Evolutionary conservation across 1,140 invertebrate species (phyloP), one percentile per base, ranked within the genome.

Genomic region (Drosophila dunni): DNA sequence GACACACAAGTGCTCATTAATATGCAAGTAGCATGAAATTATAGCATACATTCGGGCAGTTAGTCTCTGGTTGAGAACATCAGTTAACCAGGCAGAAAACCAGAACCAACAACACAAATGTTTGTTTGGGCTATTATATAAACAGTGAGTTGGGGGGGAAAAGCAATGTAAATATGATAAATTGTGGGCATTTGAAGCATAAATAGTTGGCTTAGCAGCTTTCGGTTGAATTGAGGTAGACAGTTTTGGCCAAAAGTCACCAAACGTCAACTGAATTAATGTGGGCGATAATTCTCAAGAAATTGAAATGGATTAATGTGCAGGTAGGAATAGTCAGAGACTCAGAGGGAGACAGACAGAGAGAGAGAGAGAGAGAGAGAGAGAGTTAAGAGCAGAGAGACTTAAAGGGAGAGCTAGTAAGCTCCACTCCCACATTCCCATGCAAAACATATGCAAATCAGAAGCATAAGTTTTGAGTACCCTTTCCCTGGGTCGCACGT

Each of bases 121-220:
- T 84, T 84, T 85, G 75, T 75, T 78, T 81, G 74, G 74, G 65
- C 51, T 65, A 81, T 85, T 84, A 85, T 77, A 65, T 63, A 78
- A 81, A 86, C 65, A 68, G 56, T 29, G 24, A 15, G 15, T 42
- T n/a, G n/a, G 45, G n/a, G 13, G 13, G 8, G 17, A 29, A 29
- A 36, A 65, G 45, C 50, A 42, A 33, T 34, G 60, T 45, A 68
- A 62, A 78, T 81, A 81, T 85, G 78, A 85, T 85, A 81, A 81
- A 86, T 85, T 65, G 63, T 45, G 48, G 69, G 60, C 60, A 75
- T 75, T 75, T 86, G 66, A 78, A 56, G 62, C 82, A 42, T 42
- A 78, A 78, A 81, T 77, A 71, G 65, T 85, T 76, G 57, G 15
- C 36, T 33, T 58, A 56, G 44, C 10, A 17, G 34, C 40, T 45